phyloP scores from a whole-genome alignment of 2,888 invertebrate genomes.

The Stramonita haemastoma region DNA sequence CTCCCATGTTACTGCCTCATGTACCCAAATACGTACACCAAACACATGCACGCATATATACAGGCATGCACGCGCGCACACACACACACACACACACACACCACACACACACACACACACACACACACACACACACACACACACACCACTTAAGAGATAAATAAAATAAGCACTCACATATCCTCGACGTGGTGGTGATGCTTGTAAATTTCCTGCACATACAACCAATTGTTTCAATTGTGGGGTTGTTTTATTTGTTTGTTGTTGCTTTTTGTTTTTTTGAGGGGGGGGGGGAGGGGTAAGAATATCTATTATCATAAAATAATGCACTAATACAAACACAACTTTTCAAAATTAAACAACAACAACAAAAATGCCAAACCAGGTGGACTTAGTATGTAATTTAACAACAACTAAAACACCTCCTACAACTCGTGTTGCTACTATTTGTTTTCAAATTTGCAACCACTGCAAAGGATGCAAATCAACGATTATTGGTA shows the following conservation, averaged over 20 bases:
- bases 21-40: too few relatives aligned
- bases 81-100: not conserved
- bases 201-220: conserved; percentile 43
- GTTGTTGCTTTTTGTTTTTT: too few relatives aligned
- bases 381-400: too few relatives aligned
- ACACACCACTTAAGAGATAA: not conserved
- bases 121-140: not conserved
- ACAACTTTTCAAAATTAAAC: not conserved
- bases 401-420: not conserved
- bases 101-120: not conserved
- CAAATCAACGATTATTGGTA: too few relatives aligned
- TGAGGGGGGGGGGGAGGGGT: too few relatives aligned
- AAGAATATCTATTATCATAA: not conserved
- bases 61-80: too few relatives aligned
- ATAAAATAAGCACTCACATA: conserved; percentile 50
- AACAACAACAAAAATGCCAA: not conserved
- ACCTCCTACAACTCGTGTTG: not conserved
- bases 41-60: too few relatives aligned
- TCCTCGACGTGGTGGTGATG: conserved; percentile 55
- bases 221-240: not conserved
- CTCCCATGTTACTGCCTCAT: too few relatives aligned
- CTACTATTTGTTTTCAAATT: too few relatives aligned
- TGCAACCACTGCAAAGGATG: too few relatives aligned
- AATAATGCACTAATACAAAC: not conserved
- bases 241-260: too few relatives aligned